Evolutionary conservation across 2,797 vertebrate genomes (phyloP).

Genomic region (Meda fulgida): DNA sequence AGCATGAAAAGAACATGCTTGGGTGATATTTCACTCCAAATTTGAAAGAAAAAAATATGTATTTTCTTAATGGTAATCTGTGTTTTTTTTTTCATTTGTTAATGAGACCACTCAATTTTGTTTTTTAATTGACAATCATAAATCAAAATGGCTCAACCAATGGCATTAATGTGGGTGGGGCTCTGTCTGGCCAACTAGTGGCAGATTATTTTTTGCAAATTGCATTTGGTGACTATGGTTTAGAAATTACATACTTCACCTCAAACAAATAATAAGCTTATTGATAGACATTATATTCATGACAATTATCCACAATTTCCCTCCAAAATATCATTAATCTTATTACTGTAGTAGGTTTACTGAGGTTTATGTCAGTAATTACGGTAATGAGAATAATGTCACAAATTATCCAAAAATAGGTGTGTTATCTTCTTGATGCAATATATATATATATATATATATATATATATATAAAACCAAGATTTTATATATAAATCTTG

Average conservation of each 20-base stretch:
- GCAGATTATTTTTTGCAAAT: not conserved
- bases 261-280: not conserved
- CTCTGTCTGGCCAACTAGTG: not conserved
- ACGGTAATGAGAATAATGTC: conserved; percentile 9
- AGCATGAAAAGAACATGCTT: not conserved
- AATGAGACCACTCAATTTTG: not conserved
- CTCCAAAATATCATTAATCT: not conserved
- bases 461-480: too few species aligned
- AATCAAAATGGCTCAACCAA: not conserved
- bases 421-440: not conserved
- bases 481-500: too few species aligned
- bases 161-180: not conserved
- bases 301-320: conserved; percentile 19
- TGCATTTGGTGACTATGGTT: not conserved
- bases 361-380: conserved; percentile 11
- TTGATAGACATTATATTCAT: conserved; percentile 9
- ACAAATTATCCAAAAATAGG: not conserved
- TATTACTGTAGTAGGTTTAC: not conserved
- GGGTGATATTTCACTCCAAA: not conserved
- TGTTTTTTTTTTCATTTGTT: not conserved
- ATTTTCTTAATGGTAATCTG: not conserved
- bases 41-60: not conserved
- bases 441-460: not conserved
- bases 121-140: not conserved
- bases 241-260: not conserved